phyloP scores from a whole-genome alignment of 2,113 vertebrate species.

The Sula dactylatra region DNA sequence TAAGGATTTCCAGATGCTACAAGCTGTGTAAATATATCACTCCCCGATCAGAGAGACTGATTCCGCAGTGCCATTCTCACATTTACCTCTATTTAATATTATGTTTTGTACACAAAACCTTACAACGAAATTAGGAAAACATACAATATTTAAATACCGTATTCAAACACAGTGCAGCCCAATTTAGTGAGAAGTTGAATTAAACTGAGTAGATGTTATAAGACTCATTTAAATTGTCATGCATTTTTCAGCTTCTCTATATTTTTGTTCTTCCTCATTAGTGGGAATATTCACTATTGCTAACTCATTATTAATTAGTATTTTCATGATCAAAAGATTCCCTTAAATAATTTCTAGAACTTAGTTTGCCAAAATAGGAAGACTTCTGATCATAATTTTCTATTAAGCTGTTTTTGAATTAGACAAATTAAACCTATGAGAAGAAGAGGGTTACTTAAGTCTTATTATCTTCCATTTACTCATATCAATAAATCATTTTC shows the following conservation, averaged over 20 bases:
- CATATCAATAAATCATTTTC: not conserved
- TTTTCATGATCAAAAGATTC: constrained; percentile 20
- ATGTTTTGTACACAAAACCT: not conserved
- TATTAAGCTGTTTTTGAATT: not conserved
- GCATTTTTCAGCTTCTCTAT: not conserved
- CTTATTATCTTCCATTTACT: not conserved
- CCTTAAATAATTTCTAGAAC: not conserved
- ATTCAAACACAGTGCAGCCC: not conserved
- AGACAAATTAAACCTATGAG: not conserved
- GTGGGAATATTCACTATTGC: not conserved
- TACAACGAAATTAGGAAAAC: not conserved
- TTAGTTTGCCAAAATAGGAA: constrained; percentile 6
- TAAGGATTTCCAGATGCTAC: not conserved
- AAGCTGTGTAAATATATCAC: not conserved
- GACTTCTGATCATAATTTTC: not conserved
- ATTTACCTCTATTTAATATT: not conserved
- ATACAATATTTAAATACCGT: not conserved
- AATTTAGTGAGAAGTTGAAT: not conserved
- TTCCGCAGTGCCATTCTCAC: not conserved
- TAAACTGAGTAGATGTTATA: not conserved
- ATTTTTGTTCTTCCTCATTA: not conserved
- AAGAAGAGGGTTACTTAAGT: not conserved
- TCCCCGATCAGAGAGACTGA: not conserved
- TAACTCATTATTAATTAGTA: constrained; percentile 1
- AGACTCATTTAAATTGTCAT: not conserved